Percentiles rank a stretch among this genome's conserved stretches.
Conservation (phyloP, 2,113 vertebrate genomes). For the Grammomys surdaster region DNA sequence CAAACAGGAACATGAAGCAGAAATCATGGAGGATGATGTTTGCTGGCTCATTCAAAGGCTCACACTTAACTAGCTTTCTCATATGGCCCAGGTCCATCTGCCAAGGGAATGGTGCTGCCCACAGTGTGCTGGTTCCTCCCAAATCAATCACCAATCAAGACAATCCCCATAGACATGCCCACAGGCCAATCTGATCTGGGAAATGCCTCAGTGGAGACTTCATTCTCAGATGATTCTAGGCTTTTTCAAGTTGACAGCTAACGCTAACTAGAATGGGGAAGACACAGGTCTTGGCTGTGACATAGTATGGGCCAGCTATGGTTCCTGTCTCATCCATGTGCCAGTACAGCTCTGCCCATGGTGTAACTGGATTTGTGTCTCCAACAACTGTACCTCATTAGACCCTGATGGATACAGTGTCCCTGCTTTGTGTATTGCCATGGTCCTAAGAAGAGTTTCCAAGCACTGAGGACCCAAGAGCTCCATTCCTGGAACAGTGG, state of each 20-base stretch:
- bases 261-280: not conserved
- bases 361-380: not conserved
- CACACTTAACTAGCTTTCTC: not conserved
- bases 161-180: not conserved
- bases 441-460: not conserved
- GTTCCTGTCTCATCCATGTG: not conserved
- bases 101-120: not conserved
- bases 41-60: not conserved
- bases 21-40: not conserved
- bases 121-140: not conserved
- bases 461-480: not conserved
- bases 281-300: not conserved
- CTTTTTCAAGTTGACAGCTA: not conserved
- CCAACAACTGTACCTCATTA: not conserved
- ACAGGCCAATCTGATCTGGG: not conserved
- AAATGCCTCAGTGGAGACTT: not conserved
- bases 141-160: not conserved
- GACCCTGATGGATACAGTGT: not conserved
- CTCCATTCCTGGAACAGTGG: not conserved
- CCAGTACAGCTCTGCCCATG: not conserved
- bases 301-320: not conserved
- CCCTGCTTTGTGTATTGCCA: not conserved
- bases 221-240: not conserved
- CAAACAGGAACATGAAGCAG: not conserved
- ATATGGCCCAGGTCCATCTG: not conserved